Evolutionary conservation across 1,140 invertebrate genomes (phyloP), one percentile per base, ranked within the genome.

Genomic region (Lasaia peninsularis): DNA sequence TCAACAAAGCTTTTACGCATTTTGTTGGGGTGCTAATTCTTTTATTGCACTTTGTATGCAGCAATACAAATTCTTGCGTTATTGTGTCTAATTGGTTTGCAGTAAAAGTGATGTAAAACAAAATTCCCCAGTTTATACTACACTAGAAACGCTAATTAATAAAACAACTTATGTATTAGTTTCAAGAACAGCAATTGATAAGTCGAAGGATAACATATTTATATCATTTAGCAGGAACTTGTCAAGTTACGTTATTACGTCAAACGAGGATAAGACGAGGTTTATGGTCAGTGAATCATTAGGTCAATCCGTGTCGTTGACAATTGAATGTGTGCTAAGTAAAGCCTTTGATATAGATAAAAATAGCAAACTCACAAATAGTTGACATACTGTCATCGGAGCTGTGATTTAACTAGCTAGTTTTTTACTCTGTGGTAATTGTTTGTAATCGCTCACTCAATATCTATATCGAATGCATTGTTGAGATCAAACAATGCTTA

Each of bases 251-350:
- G 44, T 62, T 59, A 67, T 77, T 78, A 80, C 82, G 79, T 87
- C 80, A 87, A 62, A 73, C 60, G 67, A 82, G 80, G 80, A 84
- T 84, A 87, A 84, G 66, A 65, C 50, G 61, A 70, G 65, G 70
- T 78, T 79, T 80, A 80, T 80, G 78, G 79, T 77, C 73, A 84
- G 67, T 84, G 81, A 86, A 78, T 87, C 84, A 85, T 80, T 87
- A 71, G 81, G 80, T 87, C 79, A 80, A 80, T 76, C 67, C 66
- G 67, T 73, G 73, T 79, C 78, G 80, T 79, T 80, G 80, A 80
- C 81, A 83, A 85, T 80, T 64, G 75, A 71, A 85, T 78, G 70
- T 78, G 67, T 80, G 75, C 72, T 75, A 85, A 82, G 61, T 73
- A 75, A 79, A 80, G 67, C 69, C 63, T 67, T 51, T 56, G 40